Percentiles rank a stretch among this genome's conserved stretches.
Conservation (phyloP, 2,113 vertebrate genomes). For the Rhineura floridana region DNA sequence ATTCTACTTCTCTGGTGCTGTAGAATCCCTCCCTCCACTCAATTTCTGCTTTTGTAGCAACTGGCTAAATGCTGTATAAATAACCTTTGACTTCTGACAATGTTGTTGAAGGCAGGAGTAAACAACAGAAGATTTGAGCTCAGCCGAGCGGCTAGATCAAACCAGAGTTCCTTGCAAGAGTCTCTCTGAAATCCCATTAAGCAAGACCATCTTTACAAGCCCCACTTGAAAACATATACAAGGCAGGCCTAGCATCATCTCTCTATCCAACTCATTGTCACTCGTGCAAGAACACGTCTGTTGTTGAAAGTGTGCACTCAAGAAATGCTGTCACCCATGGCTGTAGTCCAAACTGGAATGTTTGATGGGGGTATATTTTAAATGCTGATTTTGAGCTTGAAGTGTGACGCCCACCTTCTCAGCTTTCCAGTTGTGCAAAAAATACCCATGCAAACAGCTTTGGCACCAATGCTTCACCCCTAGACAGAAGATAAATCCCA, state of each 20-base stretch:
- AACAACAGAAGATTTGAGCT: neutral
- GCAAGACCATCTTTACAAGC: neutral
- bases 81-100: neutral
- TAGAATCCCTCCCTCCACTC: neutral
- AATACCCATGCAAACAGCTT: neutral
- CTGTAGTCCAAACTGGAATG: constrained; percentile 59
- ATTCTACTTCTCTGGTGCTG: neutral
- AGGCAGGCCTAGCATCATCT: neutral
- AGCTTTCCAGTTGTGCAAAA: constrained; percentile 35
- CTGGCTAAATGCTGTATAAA: neutral
- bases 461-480: constrained; percentile 30
- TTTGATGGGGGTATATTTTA: constrained; percentile 48
- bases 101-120: neutral
- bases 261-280: too few relatives aligned
- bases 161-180: neutral
- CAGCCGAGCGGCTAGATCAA: neutral
- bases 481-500: constrained; percentile 60
- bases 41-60: neutral
- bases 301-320: rapidly evolving
- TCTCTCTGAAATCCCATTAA: neutral
- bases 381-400: constrained; percentile 38
- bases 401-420: constrained; percentile 43
- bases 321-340: constrained; percentile 19
- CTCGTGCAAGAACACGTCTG: rapidly evolving
- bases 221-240: neutral